These are phyloP conservation scores for Hanleya hanleyi DNA, from an alignment of 2,888 invertebrate species.

Conservation along the genomic window DNA sequence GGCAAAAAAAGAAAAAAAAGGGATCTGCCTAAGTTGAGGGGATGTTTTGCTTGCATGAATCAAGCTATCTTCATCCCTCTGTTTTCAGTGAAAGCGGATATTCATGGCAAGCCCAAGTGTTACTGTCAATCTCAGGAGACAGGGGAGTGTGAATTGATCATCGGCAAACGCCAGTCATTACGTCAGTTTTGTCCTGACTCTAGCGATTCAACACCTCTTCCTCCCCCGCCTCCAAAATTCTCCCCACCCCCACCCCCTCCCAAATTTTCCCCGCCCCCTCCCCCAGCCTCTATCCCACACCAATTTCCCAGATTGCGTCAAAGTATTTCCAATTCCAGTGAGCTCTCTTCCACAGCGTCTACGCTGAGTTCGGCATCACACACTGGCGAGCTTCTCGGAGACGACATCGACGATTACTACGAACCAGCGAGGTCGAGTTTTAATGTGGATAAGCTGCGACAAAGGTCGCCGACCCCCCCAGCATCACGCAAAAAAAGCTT, in stretches of 20 bases:
- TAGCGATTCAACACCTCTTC: neutral
- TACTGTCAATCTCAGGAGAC: conserved; percentile 12
- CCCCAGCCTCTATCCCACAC: neutral
- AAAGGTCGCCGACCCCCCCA: conserved; percentile 2
- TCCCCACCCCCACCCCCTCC: neutral
- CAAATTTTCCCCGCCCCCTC: neutral
- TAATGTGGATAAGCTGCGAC: conserved; percentile 4
- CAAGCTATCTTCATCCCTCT: too few relatives aligned
- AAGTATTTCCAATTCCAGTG: conserved; percentile 10
- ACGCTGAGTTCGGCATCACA: conserved; percentile 10
- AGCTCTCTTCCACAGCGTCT: conserved; percentile 8
- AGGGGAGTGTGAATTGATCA: conserved; percentile 14
- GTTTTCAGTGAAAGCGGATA: neutral
- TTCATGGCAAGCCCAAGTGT: neutral
- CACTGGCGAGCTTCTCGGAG: neutral
- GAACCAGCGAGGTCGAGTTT: neutral
- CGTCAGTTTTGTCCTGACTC: neutral
- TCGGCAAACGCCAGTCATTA: neutral
- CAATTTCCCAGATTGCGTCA: neutral
- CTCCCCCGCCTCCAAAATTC: neutral
- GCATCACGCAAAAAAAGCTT: neutral
- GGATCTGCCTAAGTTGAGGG: too few relatives aligned
- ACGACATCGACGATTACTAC: neutral
- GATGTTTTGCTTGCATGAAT: too few relatives aligned
- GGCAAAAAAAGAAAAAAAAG: too few relatives aligned